Conservation (phyloP, 1,140 invertebrate species). For the Drosophila baimaii region DNA sequence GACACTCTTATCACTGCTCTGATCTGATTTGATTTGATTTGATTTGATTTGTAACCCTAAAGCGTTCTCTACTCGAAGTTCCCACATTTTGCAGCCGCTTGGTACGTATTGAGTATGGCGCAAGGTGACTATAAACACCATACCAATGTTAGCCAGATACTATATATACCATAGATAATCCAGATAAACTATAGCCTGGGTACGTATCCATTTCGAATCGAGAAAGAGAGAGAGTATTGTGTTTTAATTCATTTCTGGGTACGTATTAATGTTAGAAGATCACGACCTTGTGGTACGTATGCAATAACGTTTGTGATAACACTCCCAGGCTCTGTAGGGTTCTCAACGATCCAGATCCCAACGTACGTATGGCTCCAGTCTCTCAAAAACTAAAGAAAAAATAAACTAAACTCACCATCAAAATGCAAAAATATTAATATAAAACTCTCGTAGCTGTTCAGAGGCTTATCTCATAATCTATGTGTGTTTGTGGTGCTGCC, state of each 20-base stretch:
- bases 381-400: conserved; percentile 28
- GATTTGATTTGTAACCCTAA: conserved; percentile 58
- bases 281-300: conserved; percentile 65
- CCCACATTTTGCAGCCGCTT: conserved; percentile 61
- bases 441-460: conserved; percentile 53
- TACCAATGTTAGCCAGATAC: conserved; percentile 43
- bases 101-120: conserved; percentile 70
- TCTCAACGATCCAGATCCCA: conserved; percentile 56
- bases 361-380: conserved; percentile 58
- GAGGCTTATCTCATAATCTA: conserved; percentile 20
- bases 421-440: conserved; percentile 44
- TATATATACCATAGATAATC: conserved; percentile 36
- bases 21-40: conserved; percentile 44
- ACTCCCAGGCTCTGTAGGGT: conserved; percentile 44
- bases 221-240: conserved; percentile 9
- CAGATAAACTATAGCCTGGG: conserved; percentile 54
- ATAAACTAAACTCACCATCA: conserved; percentile 19
- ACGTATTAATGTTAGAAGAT: conserved; percentile 68
- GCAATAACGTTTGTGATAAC: conserved; percentile 38
- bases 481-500: conserved; percentile 33
- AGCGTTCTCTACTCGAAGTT: conserved; percentile 70
- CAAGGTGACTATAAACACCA: conserved; percentile 36
- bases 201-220: conserved; percentile 59
- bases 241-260: conserved; percentile 56
- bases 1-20: conserved; percentile 51